These are phyloP conservation scores for Contarinia nasturtii DNA, from an alignment of 1,140 invertebrate species.

Conservation along the genomic window DNA sequence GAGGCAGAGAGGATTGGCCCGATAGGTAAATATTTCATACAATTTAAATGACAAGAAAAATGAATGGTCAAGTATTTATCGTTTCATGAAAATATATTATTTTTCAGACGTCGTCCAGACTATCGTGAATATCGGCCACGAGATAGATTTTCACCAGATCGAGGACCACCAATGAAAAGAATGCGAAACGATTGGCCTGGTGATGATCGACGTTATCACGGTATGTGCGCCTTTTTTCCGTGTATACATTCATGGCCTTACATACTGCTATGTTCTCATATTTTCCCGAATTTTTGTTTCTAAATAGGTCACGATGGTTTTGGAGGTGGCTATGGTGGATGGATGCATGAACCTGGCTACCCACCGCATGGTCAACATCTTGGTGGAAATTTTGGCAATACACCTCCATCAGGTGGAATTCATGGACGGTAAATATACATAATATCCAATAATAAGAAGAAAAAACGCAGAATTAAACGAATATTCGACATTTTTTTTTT, in stretches of 20 bases:
- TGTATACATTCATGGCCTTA: neutral
- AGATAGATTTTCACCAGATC: slow-evolving; percentile 52
- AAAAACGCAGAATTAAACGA: too few species aligned
- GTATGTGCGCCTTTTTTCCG: slow-evolving; percentile 10
- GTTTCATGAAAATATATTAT: too few species aligned
- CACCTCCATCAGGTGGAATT: too few species aligned
- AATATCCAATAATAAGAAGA: too few species aligned
- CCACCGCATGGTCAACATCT: too few species aligned
- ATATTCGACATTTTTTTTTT: too few species aligned
- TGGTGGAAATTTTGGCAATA: too few species aligned
- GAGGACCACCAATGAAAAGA: slow-evolving; percentile 61
- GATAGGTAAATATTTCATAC: slow-evolving; percentile 33
- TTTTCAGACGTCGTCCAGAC: slow-evolving; percentile 33
- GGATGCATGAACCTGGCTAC: neutral
- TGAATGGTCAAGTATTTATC: too few species aligned
- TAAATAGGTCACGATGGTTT: neutral
- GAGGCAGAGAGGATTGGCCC: slow-evolving; percentile 52
- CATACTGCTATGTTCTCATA: too few species aligned
- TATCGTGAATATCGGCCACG: slow-evolving; percentile 48
- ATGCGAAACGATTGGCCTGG: slow-evolving; percentile 57
- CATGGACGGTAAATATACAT: too few species aligned
- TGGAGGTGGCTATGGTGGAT: neutral
- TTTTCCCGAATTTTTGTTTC: neutral
- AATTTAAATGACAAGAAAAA: too few species aligned
- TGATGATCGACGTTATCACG: slow-evolving; percentile 24